These are phyloP conservation scores for Rapana venosa DNA, from an alignment of 2,888 invertebrate genomes.

Conservation along the genomic window DNA sequence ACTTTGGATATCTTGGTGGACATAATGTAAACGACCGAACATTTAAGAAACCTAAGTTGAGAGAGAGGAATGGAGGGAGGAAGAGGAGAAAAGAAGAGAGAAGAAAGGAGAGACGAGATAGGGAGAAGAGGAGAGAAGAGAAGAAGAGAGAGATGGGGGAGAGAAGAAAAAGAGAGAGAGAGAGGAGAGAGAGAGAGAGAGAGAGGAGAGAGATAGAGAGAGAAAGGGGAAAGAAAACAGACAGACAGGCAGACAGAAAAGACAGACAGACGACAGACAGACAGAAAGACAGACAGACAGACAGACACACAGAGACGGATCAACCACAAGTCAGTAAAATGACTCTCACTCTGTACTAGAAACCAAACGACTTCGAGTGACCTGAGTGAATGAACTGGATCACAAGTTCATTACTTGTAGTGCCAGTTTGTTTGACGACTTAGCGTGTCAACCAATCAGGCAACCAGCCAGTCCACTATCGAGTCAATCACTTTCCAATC, in stretches of 20 bases:
- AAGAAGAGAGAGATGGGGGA: neutral
- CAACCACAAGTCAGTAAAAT: neutral
- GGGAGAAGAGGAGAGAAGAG: slow-evolving; percentile 23
- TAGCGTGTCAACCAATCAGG: neutral
- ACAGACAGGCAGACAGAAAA: neutral
- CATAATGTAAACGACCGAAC: neutral
- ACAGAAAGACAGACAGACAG: neutral
- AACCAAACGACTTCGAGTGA: too few species aligned
- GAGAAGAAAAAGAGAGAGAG: neutral
- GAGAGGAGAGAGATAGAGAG: slow-evolving; percentile 39
- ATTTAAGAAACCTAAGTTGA: neutral
- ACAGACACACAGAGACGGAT: neutral
- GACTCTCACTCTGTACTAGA: too few species aligned
- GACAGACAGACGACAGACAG: neutral
- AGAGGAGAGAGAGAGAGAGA: neutral
- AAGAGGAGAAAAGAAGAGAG: neutral
- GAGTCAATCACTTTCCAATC: too few species aligned
- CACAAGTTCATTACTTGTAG: too few species aligned
- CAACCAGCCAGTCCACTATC: too few species aligned
- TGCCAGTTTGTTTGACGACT: too few species aligned
- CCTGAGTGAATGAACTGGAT: too few species aligned
- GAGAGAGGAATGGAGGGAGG: neutral
- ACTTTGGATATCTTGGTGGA: too few species aligned
- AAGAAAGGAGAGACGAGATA: slow-evolving; percentile 30
- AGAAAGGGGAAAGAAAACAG: slow-evolving; percentile 35